Base-by-base conservation (phyloP, 2,888 invertebrate species). In the Hyposoter didymator region DNA sequence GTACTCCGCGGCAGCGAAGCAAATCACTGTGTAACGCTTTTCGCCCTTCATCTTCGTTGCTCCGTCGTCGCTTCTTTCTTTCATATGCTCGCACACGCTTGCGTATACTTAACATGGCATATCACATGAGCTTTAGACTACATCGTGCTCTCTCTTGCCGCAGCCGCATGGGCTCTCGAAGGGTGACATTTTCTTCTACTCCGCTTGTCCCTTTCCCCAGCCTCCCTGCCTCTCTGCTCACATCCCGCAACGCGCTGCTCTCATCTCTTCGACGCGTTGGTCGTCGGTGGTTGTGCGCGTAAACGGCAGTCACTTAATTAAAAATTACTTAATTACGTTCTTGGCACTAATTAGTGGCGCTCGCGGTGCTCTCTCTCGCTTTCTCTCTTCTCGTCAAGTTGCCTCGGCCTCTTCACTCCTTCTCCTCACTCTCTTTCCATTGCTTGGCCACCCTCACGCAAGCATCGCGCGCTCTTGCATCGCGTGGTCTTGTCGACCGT, bases 321-420 rank as follows among this genome's bases (percentile, higher is more conserved):
- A 95, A 95, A 95, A 95, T 95, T 95, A 95, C 95, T 95, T 95
- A 95, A 95, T 95, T 95, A 95, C 95, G 95, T 95, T 95, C 95
- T 95, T 95, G 95, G 95, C 95, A 94, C 95, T 95, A 95, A 95
- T 95, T 95, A 95, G 95, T 94, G 94, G 91, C 92, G 91, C 93
- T 93, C 92, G 92, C 94, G 17, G 47, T 92, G 90, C 91, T 90
- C 90, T 90, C 90, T 91, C 89, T 88, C 88, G 88, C 87, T 79
- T 84, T 88, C 84, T 78, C 84, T 69, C 78, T 81, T 72, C 79
- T 83, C 79, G 76, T 87, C 82, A 14, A 59, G 67, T 76, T 74
- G 85, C 84, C 82, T 69, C 70, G 67, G 80, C 70, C 79, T 86
- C 85, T 81, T 66, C 28, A 67, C 78, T 73, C 62, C 82, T 66